Base-by-base conservation (phyloP, 2,797 vertebrate species). In the Cichlasoma orientale region DNA sequence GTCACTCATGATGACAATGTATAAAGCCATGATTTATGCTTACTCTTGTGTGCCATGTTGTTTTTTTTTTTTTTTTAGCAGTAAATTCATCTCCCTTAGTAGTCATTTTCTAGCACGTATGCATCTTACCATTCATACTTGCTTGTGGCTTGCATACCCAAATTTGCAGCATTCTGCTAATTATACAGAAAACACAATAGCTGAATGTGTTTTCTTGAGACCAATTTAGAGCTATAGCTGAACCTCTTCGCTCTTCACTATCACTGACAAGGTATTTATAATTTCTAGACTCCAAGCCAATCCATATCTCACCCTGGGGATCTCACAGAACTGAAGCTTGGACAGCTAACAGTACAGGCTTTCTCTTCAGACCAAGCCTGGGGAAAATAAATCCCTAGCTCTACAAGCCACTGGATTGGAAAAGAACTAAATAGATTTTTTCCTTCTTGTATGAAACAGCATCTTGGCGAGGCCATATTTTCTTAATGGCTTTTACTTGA, bases 361-460 rank as follows among this genome's bases (percentile, higher is more conserved):
- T 87, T 92, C 85, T 91, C 84, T 85, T 86, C 83, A 82, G 77
- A 86, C 79, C 80, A 87, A 54, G 47, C 78, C 66, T 2, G 25
- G 55, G 83, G 59, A 84, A 92, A 91, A 92, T 86, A 89, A 92
- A 93, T 89, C 86, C 72, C 56, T 33, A 33, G 76, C 88, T 90
- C 79, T 86, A 88, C 89, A 88, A 93, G 80, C 90, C 88, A 90
- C 82, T 93, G 91, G 85, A 93, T 92, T 90, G 93, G 93, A 94
- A 93, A 93, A 88, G 56, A 89, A 86, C 78, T 84, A 90, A 93
- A 94, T 91, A 82, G 88, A 91, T 92, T 91, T 90, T 88, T 82
- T 74, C 18, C 78, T 82, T 83, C 84, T 89, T 72, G 58, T 86
- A 91, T 88, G 82, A 90, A 93, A 89, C 85, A 74, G 78, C 85